Base-by-base conservation (phyloP, 2,113 vertebrate species). In the Solenodon paradoxus region DNA sequence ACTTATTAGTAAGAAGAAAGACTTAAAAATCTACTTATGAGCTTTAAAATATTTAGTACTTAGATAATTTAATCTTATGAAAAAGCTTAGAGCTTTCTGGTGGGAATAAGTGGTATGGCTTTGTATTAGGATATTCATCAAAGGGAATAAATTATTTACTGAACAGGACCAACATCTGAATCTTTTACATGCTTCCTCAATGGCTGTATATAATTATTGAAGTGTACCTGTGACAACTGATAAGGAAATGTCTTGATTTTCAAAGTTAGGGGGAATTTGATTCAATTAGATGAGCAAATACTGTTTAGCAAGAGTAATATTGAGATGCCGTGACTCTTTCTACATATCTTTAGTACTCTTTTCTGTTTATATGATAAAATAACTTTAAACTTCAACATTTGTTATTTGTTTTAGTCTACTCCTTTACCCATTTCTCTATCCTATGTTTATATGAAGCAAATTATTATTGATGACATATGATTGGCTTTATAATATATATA, bases 121-220 rank as follows among this genome's bases (percentile, higher is more conserved):
- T 95, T 92, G 86, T 92, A 90, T 90, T 83, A 97, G 80, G 22
- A 38, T 94, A 95, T 85, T 95, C 42, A 77, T 96, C 71, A 71
- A 90, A 92, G 88, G 42, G 66, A 85, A 88, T 95, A 94, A 94
- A 88, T 90, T 95, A 92, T 94, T 92, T 95, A 87, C 59, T 77
- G 40, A 53, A 55, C 80, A 90, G 74, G 57, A 63, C 59, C 84
- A 95, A 32, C 47, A 72, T 91, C 63, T 88, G 55, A 92, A 68
- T 96, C 47, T 88, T 94, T 82, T 82, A 63, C 51, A 57, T 88
- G 94, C 26, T 96, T 92, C 47, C 38, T 90, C 30, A 40, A 63
- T 88, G 92, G 40, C 64, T 95, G 20, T 90, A 17, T 69, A 19
- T 94, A 91, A 92, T 81, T 93, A 66, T 20, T 96, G 40, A 95